These are phyloP conservation scores for Rhabdophis nuchalis DNA, from an alignment of 2,797 vertebrate genomes.

Conservation along the genomic window DNA sequence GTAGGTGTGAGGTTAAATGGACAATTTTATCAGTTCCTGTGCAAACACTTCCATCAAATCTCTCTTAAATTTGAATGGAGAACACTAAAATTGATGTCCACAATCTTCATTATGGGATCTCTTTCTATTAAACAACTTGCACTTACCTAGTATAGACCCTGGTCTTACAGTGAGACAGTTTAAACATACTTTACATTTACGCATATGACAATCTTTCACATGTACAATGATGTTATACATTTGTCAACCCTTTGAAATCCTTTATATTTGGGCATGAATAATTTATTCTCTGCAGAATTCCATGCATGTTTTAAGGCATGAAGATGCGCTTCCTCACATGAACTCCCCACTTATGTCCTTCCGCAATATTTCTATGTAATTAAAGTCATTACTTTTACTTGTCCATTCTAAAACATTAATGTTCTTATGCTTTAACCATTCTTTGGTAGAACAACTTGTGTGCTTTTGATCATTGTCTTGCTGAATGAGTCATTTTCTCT, in stretches of 20 bases:
- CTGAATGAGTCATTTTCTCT: neutral
- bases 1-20: too few species aligned
- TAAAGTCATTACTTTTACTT: neutral
- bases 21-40: neutral
- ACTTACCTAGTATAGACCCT: neutral
- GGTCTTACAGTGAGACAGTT: neutral
- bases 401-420: neutral
- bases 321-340: neutral
- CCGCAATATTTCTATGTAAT: too few species aligned
- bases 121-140: neutral
- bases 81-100: neutral
- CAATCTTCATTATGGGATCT: neutral
- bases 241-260: neutral
- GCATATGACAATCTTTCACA: neutral
- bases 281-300: neutral
- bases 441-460: neutral
- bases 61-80: neutral
- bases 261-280: neutral
- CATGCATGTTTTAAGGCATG: neutral
- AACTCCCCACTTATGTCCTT: neutral
- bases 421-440: neutral
- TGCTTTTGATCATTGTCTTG: neutral
- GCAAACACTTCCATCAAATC: neutral
- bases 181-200: neutral
- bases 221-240: neutral